Evolutionary conservation across 2,797 vertebrate genomes (phyloP), one percentile per base, ranked within the genome.

Genomic region (Taenioides sp.): DNA sequence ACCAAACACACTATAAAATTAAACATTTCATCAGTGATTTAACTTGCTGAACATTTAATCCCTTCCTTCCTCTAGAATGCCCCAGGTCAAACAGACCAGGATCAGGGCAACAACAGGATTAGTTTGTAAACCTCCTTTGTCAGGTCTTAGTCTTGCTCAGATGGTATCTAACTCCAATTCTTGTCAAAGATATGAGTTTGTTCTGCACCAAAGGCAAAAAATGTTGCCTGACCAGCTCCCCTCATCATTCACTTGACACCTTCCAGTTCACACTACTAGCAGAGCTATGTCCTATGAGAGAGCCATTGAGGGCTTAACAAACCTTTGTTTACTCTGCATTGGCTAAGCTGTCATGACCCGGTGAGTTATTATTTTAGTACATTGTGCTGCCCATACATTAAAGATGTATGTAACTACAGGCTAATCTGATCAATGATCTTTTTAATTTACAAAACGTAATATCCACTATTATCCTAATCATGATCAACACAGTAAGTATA

Each of bases 151-250:
- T 31, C 40, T 43, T 23, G 52, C 63, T 28, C 25, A 67, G 61
- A 0, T 2, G 22, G 16, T 72, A 22, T 18, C 18, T 16, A 37
- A 7, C 4, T 0, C 11, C 59, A 20, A 7, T 18, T 40, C 9
- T 10, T 22, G 20, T 63, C 57, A 72, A 31, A 14, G 6, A 37
- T 16, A 64, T 75, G 81, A 78, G 73, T 77, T 77, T 1, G 62
- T 43, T 18, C 40, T 58, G 60, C 25, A 7, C 16, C 43, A 2
- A 5, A 31, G 14, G 67, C 60, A 72, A 69, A 49, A 75, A 78
- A 83, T 83, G 78, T 50, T 1, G 50, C 67, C 25, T 58, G 37
- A 63, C 60, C 59, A 40, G 73, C 49, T n/a, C 49, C 14, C 16
- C 22, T 60, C 0, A 1, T 20, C 4, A 1, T 25, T 49, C n/a